Evolutionary conservation across 35 echinoderm and acorn worm species (phyloP), one percentile per base, ranked within the genome.

Genomic region (Heliocidaris erythrogramma): DNA sequence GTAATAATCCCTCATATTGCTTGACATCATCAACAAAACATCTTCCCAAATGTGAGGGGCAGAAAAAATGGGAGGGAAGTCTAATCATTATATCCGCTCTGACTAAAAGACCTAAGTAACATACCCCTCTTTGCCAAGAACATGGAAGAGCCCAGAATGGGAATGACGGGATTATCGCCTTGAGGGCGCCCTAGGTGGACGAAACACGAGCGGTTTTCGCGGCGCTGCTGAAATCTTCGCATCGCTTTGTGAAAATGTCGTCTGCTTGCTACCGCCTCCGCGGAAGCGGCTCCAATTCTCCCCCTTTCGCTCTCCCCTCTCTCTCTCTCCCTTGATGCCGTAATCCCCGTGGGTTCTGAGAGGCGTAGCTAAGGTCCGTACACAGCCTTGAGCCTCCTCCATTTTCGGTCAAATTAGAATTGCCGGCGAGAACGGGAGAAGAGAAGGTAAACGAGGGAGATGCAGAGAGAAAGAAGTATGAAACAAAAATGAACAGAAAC

Each of bases 331-430:
- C 87, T 89, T 89, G 87, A 89, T 89, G 47, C 87, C 87, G 31
- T 89, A 89, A 89, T 89, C 87, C 87, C 87, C 87, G 87, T 89
- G 87, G 87, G 87, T 89, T 89, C 87, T 89, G 32, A 47, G 87
- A 48, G 87, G 87, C 87, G 87, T 89, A 89, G 87, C 87, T 89
- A 17, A 89, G 87, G 87, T 89, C 87, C 87, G 87, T 48, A 89
- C 47, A 89, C 87, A 89, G 87, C 87, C 87, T 48, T 89, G 87
- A 89, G 87, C 87, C 87, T 16, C 31, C 31, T 48, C 47, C 87
- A 89, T 89, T 89, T 89, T 89, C 87, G 87, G 87, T 89, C 87
- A 89, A 89, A 89, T 89, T 89, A 89, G 87, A 89, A 48, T 42
- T 89, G 87, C 87, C 87, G 18, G 65, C 87, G 87, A 89, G 47